These are phyloP conservation scores for Himantopus leucocephalus DNA, from an alignment of 2,113 vertebrate genomes.

Conservation along the genomic window DNA sequence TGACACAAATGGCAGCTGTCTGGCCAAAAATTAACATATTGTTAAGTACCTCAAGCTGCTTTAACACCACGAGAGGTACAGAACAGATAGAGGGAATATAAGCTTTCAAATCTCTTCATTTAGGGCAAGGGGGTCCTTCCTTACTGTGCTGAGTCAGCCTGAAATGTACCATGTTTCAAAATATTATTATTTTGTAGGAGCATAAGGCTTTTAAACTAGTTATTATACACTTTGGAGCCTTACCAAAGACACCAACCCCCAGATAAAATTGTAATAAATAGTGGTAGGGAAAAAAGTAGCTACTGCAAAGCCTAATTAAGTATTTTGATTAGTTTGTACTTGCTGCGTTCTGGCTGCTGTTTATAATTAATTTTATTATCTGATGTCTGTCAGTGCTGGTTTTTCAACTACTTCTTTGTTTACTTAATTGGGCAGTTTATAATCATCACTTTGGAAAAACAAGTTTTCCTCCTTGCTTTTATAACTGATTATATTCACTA, in stretches of 20 bases:
- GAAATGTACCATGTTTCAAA: neutral
- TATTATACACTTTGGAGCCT: constrained; percentile 40
- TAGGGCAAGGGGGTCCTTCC: neutral
- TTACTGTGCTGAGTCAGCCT: neutral
- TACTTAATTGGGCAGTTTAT: constrained; percentile 33
- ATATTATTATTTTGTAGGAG: constrained; percentile 18
- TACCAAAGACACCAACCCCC: constrained; percentile 36
- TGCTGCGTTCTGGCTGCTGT: constrained; percentile 24
- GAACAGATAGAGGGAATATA: neutral
- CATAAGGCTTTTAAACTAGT: constrained; percentile 30
- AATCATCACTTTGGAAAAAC: neutral
- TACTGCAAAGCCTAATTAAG: constrained; percentile 57
- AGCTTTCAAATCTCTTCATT: neutral
- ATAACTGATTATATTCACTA: neutral
- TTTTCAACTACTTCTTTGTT: constrained; percentile 42
- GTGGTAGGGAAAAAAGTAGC: constrained; percentile 11
- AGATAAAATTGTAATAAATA: constrained; percentile 44
- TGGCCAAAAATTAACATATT: neutral
- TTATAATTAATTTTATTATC: constrained; percentile 59
- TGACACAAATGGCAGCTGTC: neutral
- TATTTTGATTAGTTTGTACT: constrained; percentile 26
- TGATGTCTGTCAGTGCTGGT: neutral
- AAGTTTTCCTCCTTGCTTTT: neutral
- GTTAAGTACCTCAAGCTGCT: neutral
- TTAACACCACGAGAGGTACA: neutral